These are phyloP conservation scores for Anastrepha obliqua DNA, from an alignment of 1,140 invertebrate genomes.

Conservation along the genomic window DNA sequence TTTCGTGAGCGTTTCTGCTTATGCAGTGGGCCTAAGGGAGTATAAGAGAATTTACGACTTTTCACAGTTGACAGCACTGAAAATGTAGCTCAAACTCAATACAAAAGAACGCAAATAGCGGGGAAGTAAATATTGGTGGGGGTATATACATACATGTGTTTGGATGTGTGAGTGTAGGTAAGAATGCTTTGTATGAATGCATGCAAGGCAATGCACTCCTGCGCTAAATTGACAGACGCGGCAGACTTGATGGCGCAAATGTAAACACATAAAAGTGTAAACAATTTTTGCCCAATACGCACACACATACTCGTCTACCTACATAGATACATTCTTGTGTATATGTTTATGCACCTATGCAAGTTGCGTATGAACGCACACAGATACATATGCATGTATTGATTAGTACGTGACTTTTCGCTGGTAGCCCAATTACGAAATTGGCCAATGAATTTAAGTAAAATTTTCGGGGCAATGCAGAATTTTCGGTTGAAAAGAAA, in stretches of 20 bases:
- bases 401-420: constrained; percentile 29
- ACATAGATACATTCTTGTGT: background rate
- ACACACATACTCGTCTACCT: too few species aligned
- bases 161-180: background rate
- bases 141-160: background rate
- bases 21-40: background rate
- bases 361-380: background rate
- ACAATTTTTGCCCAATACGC: background rate
- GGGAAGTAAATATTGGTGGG: background rate
- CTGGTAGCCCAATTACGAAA: constrained; percentile 30
- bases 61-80: background rate
- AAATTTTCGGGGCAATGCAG: background rate
- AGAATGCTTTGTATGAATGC: background rate
- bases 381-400: background rate
- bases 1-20: background rate
- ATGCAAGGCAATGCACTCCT: constrained; percentile 4
- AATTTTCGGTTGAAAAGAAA: constrained; percentile 23
- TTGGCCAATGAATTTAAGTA: background rate
- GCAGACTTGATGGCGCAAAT: constrained; percentile 40
- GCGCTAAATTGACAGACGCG: background rate
- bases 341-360: too few species aligned
- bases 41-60: background rate
- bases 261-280: constrained; percentile 40
- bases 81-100: background rate
- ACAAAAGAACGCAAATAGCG: background rate